Base-by-base conservation (phyloP, 2,888 invertebrate species). In the Psylliodes chrysocephalus region DNA sequence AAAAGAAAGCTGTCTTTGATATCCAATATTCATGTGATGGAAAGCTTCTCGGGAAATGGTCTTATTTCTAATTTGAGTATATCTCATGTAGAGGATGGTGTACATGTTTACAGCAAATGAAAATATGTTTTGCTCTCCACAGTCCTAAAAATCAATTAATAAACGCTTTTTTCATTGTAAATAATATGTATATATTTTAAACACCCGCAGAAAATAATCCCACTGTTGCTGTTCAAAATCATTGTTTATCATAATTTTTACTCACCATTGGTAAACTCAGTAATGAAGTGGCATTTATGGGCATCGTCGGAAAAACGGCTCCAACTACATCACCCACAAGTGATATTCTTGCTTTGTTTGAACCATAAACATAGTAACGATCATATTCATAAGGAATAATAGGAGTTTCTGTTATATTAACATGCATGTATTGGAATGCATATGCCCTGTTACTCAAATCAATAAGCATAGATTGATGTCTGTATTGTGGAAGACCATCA, bases 81-180 rank as follows among this genome's bases (percentile, higher is more conserved):
- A 85, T 6, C 95, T 87, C 92, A 97, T 95, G 83, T 96, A 96
- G 77, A 93, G 85, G 0, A 94, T 90, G 0, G 95, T 93, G 83
- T 95, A 94, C 82, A 97, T 89, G 83, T 96, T 97, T 12, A 93
- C 94, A 0, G 97, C 97, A 83, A 98, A 96, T 71, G 96, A 96
- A 84, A 96, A 98, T 87, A 97, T 93, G 79, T 94, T 96, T 81
- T 96, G 96, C 81, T 98, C 98, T 0, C 92, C 96, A 0, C 92
- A 92, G 78, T 95, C 94, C 68, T 69, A 28, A 25, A 14, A 53
- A 62, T 40, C n/a, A n/a, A n/a, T n/a, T n/a, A n/a, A n/a, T n/a
- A n/a, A n/a, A n/a, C n/a, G n/a, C n/a, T n/a, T n/a, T n/a, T n/a
- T n/a, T n/a, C n/a, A n/a, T n/a, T n/a, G n/a, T n/a, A n/a, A n/a